Evolutionary conservation across 2,888 invertebrate genomes (phyloP).

Genomic region (Leptinotarsa tumamoca): DNA sequence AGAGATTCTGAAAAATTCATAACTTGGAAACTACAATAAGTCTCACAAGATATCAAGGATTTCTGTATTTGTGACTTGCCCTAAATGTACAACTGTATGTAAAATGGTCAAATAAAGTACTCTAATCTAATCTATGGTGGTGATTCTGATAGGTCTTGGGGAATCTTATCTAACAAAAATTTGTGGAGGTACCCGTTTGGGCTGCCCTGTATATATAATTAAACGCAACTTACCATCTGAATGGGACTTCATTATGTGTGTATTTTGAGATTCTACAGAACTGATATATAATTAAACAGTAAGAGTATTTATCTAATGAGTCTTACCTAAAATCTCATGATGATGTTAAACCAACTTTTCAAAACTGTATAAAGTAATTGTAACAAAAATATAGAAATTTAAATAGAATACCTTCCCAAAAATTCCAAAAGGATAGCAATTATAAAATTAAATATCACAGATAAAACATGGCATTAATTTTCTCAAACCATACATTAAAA

Average conservation of each 20-base stretch:
- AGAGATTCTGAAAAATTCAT: too few relatives aligned
- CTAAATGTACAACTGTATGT: too few relatives aligned
- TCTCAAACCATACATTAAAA: conserved; percentile 23
- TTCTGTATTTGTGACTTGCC: too few relatives aligned
- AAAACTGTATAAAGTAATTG: conserved; percentile 1
- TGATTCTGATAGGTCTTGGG: neutral
- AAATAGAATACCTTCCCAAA: neutral
- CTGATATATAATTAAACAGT: neutral
- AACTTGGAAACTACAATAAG: too few relatives aligned
- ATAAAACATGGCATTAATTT: conserved; percentile 36
- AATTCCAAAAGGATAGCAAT: conserved; percentile 1
- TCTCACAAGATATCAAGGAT: too few relatives aligned
- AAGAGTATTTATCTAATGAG: too few relatives aligned
- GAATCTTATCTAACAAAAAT: neutral
- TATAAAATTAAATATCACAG: conserved; percentile 40
- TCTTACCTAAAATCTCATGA: too few relatives aligned
- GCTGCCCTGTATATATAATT: neutral
- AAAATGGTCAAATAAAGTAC: too few relatives aligned
- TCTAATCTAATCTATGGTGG: neutral
- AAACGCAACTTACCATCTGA: neutral
- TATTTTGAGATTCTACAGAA: neutral
- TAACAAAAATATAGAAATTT: neutral
- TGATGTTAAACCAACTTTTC: neutral
- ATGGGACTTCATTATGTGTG: neutral
- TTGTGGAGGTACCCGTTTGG: too few relatives aligned